Percentiles rank a stretch among this genome's conserved stretches.
phyloP scores from a whole-genome alignment of 2,888 invertebrate species.

The Agrochola lota region DNA sequence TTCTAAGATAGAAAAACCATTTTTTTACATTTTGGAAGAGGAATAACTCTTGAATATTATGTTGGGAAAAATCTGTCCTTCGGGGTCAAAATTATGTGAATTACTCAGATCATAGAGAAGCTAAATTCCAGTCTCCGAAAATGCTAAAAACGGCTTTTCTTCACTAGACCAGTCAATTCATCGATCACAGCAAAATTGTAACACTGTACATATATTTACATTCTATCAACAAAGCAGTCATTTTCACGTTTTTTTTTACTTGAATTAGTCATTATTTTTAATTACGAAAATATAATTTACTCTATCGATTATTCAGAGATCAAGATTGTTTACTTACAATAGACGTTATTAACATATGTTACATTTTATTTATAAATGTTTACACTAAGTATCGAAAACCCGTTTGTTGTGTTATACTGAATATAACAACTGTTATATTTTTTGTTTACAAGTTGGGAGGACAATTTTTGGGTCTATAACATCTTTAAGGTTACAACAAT shows the following conservation, averaged over 20 bases:
- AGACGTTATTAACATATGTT: constrained; percentile 72
- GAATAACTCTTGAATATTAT: not conserved
- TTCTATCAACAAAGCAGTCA: constrained; percentile 80
- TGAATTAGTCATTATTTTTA: constrained; percentile 68
- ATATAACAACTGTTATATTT: constrained; percentile 68
- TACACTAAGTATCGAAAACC: constrained; percentile 80
- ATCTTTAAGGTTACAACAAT: not conserved
- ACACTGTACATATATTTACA: constrained; percentile 87
- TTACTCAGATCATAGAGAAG: not conserved
- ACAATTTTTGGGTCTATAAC: constrained; percentile 53
- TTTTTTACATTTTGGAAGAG: not conserved
- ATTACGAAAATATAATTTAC: constrained; percentile 89
- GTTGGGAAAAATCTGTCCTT: not conserved
- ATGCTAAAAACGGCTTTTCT: constrained; percentile 7
- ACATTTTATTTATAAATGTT: constrained; percentile 68
- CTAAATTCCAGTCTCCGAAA: not conserved
- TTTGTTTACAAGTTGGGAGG: constrained; percentile 65
- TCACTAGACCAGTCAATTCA: constrained; percentile 28
- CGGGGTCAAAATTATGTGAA: not conserved
- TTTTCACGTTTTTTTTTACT: constrained; percentile 67
- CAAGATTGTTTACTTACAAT: constrained; percentile 81
- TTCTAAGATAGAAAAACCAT: constrained; percentile 19
- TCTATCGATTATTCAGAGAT: constrained; percentile 85
- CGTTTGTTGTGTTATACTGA: constrained; percentile 73
- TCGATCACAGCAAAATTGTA: constrained; percentile 81